A percentile compares a stretch with the other conserved stretches of the same genome.
phyloP scores from a whole-genome alignment of 2,888 invertebrate species.

The Rhaphigaster nebulosa region DNA sequence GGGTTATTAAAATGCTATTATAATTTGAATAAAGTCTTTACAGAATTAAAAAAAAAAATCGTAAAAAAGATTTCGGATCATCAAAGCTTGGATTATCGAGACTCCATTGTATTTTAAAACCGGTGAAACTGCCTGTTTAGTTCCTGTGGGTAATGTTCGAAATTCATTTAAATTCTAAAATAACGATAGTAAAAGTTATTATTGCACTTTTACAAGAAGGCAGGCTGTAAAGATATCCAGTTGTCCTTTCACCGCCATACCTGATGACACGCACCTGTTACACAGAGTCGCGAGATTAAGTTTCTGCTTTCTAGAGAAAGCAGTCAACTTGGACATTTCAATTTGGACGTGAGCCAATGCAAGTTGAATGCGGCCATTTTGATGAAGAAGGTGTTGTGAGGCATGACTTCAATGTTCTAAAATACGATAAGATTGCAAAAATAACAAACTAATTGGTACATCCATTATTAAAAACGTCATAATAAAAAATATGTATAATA shows the following conservation, averaged over 20 bases:
- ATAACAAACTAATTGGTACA: too few relatives aligned
- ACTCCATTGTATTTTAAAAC: too few relatives aligned
- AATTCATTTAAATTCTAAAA: background rate
- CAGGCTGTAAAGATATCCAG: background rate
- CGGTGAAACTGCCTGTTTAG: background rate
- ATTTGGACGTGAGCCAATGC: background rate
- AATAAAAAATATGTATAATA: too few relatives aligned
- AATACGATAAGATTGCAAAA: too few relatives aligned
- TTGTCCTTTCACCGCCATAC: background rate
- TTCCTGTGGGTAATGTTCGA: background rate
- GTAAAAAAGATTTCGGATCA: too few relatives aligned
- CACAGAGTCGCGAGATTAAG: background rate
- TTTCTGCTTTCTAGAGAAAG: slow-evolving; percentile 13
- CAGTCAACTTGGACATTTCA: background rate
- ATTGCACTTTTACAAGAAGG: background rate
- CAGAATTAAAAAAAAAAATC: too few relatives aligned
- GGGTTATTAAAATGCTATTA: too few relatives aligned
- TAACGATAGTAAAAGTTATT: background rate
- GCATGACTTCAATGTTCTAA: too few relatives aligned
- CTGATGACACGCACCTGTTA: background rate
- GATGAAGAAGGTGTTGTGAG: background rate
- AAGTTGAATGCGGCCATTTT: background rate
- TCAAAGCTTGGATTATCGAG: too few relatives aligned
- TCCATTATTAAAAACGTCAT: too few relatives aligned
- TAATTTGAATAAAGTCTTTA: too few relatives aligned